These are phyloP conservation scores for Acanthosepion lycidas DNA, from an alignment of 2,888 invertebrate species.

Conservation along the genomic window DNA sequence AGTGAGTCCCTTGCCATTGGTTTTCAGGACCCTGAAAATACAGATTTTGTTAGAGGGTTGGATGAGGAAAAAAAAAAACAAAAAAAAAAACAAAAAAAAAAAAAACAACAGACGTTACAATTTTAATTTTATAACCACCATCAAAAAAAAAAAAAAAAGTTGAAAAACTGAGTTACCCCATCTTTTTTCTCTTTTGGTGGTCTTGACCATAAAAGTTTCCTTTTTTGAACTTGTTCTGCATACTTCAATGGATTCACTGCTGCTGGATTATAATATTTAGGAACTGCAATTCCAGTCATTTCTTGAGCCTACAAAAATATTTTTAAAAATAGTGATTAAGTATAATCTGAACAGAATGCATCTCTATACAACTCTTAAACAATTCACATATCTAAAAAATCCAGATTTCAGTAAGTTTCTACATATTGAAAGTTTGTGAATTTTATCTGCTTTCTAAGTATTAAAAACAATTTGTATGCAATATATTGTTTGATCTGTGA, in stretches of 20 bases:
- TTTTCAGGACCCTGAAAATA: conserved; percentile 61
- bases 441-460: too few species aligned
- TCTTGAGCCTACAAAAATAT: conserved; percentile 71
- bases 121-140: too few species aligned
- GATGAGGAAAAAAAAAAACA: not conserved
- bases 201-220: conserved; percentile 88
- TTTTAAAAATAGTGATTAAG: not conserved
- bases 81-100: not conserved
- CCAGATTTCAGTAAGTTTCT: too few species aligned
- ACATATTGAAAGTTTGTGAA: too few species aligned
- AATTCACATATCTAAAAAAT: too few species aligned
- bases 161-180: conserved; percentile 52
- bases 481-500: too few species aligned
- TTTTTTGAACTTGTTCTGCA: conserved; percentile 86
- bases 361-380: too few species aligned
- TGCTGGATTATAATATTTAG: conserved; percentile 84
- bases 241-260: conserved; percentile 87
- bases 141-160: not conserved
- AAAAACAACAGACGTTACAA: not conserved
- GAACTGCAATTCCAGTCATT: conserved; percentile 78
- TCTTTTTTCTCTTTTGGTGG: conserved; percentile 69
- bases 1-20: conserved; percentile 75
- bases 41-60: not conserved
- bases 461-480: too few species aligned
- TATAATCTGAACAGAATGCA: too few species aligned